Base-by-base conservation (phyloP, 2,797 vertebrate genomes). In the Notoglanidium macrostoma region DNA sequence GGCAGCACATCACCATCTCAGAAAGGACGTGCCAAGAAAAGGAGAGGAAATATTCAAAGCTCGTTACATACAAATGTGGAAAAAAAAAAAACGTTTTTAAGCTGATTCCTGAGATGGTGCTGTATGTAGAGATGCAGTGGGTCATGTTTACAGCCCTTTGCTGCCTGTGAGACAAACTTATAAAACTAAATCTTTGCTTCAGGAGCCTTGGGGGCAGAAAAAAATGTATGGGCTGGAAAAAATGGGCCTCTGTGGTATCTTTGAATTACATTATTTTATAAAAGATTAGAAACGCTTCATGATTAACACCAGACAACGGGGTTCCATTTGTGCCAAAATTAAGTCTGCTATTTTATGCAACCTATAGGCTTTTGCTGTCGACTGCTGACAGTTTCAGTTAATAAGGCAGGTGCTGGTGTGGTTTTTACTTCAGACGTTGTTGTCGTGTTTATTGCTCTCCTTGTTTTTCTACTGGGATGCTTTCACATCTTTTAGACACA, bases 1-100 rank as follows among this genome's bases (percentile, higher is more conserved):
- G 35, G 65, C 89, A 86, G 40, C 29, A n/a, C 8, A 8, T 29
- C 77, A 78, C 32, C 49, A 44, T 72, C 21, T 76, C 23, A 26
- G 2, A 26, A 21, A 32, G 1, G 1, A 65, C 40, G 26, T 14
- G 29, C 11, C 49, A 70, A 5, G 3, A 1, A 55, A 2, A 1
- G 7, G 11, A 70, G 40, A 7, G 35, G 2, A 21, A 7, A 11
- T 17, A 32, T 15, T 35, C 2, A n/a, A 68, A 68, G 14, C 29
- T 5, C 5, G 0, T 7, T 35, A 15, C 29, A 32, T 32, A 67
- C 10, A 29, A 29, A 29, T 11, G 63, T 65, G 63, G n/a, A n/a
- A n/a, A 26, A n/a, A 23, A 59, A 21, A 21, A 17, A 21, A 57
- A 57, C 0, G 55, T n/a, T 59, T 23, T 59, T 23, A 12, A 51